These are phyloP conservation scores for Mobula birostris DNA, from an alignment of 2,113 vertebrate species.

Conservation along the genomic window DNA sequence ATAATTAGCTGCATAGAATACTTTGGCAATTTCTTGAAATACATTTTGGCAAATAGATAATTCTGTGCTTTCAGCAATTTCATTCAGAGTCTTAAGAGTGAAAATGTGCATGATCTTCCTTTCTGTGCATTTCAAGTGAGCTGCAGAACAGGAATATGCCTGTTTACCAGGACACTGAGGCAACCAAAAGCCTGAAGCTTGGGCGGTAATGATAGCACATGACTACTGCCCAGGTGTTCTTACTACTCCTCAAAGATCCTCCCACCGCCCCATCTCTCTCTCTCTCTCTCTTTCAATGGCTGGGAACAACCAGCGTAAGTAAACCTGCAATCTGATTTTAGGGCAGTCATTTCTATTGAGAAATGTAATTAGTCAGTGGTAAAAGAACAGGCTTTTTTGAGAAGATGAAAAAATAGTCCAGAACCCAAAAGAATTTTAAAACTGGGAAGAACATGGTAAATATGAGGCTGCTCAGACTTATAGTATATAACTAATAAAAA, in stretches of 20 bases:
- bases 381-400: background rate
- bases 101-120: background rate
- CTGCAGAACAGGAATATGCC: background rate
- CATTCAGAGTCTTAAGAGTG: background rate
- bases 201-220: slow-evolving; percentile 21
- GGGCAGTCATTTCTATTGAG: background rate
- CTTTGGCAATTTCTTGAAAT: slow-evolving; percentile 39
- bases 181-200: slow-evolving; percentile 7
- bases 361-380: background rate
- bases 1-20: slow-evolving; percentile 38
- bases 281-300: background rate
- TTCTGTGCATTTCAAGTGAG: background rate
- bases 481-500: background rate
- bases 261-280: too few species aligned
- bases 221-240: slow-evolving; percentile 16
- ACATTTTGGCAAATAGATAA: background rate
- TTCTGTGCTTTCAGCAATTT: background rate
- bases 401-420: background rate
- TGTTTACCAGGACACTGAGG: background rate
- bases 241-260: background rate
- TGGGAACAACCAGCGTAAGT: background rate
- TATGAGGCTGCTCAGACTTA: background rate
- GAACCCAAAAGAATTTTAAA: background rate
- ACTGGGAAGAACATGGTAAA: background rate
- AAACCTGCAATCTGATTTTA: background rate